These are phyloP conservation scores for Diplodus puntazzo DNA, from an alignment of 2,797 vertebrate genomes.

Conservation along the genomic window DNA sequence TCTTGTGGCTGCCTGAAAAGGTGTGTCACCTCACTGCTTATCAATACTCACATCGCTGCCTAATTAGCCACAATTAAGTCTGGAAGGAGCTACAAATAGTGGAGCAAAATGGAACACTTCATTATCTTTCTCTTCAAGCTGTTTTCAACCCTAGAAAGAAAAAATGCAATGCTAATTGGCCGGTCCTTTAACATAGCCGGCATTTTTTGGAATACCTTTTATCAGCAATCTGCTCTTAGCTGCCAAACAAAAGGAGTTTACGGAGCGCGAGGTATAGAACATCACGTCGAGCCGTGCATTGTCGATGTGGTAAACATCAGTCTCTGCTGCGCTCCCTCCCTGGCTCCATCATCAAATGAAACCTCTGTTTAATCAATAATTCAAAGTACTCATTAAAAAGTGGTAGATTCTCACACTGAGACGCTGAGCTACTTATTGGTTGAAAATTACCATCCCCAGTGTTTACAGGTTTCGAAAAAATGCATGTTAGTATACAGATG, in stretches of 20 bases:
- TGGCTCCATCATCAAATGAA: conserved; percentile 25
- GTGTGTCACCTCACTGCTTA: conserved; percentile 55
- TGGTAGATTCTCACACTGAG: conserved; percentile 37
- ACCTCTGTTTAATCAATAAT: conserved; percentile 69
- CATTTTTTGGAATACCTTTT: conserved; percentile 45
- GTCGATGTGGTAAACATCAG: conserved; percentile 11
- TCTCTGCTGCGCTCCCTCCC: conserved; percentile 11
- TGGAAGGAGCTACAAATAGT: conserved; percentile 63
- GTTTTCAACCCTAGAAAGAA: conserved; percentile 47
- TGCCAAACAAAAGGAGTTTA: conserved; percentile 27
- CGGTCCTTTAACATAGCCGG: conserved; percentile 52
- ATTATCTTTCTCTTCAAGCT: conserved; percentile 72
- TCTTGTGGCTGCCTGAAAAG: conserved; percentile 39
- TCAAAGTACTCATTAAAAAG: conserved; percentile 53
- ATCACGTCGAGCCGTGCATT: not conserved
- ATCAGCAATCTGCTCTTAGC: conserved; percentile 31
- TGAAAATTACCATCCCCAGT: conserved; percentile 41
- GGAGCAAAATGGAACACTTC: conserved; percentile 62
- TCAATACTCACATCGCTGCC: conserved; percentile 59
- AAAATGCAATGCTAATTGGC: conserved; percentile 57
- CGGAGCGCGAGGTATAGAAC: conserved; percentile 4
- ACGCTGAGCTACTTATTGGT: conserved; percentile 52
- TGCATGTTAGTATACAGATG: conserved; percentile 37
- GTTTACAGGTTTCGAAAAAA: conserved; percentile 47
- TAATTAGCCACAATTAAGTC: conserved; percentile 74